These are phyloP conservation scores for Drosophila teissieri DNA, from an alignment of 1,140 invertebrate genomes.

Conservation along the genomic window DNA sequence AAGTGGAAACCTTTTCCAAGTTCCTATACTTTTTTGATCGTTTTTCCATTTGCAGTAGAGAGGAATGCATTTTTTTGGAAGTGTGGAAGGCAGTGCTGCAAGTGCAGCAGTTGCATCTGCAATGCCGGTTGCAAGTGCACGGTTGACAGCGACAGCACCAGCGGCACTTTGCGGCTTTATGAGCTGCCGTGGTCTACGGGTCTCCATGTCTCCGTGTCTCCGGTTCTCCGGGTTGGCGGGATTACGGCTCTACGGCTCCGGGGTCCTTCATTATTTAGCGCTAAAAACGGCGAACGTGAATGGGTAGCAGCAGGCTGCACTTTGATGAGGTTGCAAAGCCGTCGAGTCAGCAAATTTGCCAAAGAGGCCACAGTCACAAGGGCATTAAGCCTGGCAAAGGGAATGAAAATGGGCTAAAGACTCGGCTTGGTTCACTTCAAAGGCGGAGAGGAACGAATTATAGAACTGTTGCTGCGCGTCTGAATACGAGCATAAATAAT, in stretches of 20 bases:
- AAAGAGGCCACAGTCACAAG: slow-evolving; percentile 3
- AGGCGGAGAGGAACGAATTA: not conserved
- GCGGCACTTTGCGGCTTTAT: slow-evolving; percentile 48
- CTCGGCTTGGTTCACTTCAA: not conserved
- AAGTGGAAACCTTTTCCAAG: not conserved
- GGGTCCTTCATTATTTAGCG: slow-evolving; percentile 41
- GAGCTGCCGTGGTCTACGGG: slow-evolving; percentile 7
- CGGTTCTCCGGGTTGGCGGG: not conserved
- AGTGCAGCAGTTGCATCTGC: slow-evolving; percentile 7
- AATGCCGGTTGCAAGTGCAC: slow-evolving; percentile 9
- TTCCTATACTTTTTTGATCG: no score
- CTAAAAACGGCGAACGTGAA: slow-evolving; percentile 20
- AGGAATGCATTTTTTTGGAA: not conserved
- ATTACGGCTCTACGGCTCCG: not conserved
- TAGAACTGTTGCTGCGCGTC: no score
- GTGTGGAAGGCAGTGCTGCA: not conserved
- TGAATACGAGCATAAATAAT: no score
- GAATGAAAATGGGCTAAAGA: not conserved
- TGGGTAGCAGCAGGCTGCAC: not conserved
- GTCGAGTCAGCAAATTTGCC: slow-evolving; percentile 6
- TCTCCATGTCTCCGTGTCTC: not conserved
- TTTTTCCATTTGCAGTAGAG: no score
- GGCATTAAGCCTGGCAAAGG: not conserved
- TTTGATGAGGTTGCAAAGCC: not conserved
- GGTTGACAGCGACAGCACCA: slow-evolving; percentile 11